Conservation (phyloP, 2,113 vertebrate genomes). For the Pollachius pollachius region DNA sequence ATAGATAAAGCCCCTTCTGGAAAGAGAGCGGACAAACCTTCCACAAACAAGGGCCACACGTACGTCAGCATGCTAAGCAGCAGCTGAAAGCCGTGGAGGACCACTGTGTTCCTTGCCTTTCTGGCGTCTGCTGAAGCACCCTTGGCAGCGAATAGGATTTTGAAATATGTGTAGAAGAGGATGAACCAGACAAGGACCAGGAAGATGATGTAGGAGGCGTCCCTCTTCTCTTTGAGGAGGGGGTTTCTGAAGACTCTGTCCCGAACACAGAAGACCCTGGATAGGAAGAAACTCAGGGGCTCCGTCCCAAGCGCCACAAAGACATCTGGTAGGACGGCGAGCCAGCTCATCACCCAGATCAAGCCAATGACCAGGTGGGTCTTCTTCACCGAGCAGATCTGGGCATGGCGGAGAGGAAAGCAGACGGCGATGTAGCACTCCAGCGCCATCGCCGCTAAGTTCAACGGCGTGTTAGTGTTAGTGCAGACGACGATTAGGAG, state of each 20-base stretch:
- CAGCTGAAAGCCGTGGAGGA: constrained; percentile 46
- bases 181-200: constrained; percentile 45
- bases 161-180: constrained; percentile 48
- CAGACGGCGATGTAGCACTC: constrained; percentile 66
- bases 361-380: constrained; percentile 48
- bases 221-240: constrained; percentile 33
- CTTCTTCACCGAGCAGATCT: constrained; percentile 49
- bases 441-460: constrained; percentile 45
- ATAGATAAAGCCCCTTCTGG: neutral
- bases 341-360: constrained; percentile 46
- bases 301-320: constrained; percentile 44
- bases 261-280: constrained; percentile 29
- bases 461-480: constrained; percentile 44
- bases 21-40: constrained; percentile 6
- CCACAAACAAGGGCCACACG: neutral
- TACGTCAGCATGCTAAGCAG: constrained; percentile 52
- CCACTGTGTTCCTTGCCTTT: constrained; percentile 39
- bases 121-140: constrained; percentile 21
- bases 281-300: constrained; percentile 38
- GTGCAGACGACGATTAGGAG: constrained; percentile 27
- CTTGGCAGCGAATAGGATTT: constrained; percentile 39
- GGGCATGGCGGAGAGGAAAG: constrained; percentile 45
- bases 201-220: constrained; percentile 15
- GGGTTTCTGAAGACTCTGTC: constrained; percentile 35
- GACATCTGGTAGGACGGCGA: constrained; percentile 48